Percentiles rank a stretch among this genome's conserved stretches.
phyloP scores from a whole-genome alignment of 2,797 vertebrate species.

The Sebastes aleutianus region DNA sequence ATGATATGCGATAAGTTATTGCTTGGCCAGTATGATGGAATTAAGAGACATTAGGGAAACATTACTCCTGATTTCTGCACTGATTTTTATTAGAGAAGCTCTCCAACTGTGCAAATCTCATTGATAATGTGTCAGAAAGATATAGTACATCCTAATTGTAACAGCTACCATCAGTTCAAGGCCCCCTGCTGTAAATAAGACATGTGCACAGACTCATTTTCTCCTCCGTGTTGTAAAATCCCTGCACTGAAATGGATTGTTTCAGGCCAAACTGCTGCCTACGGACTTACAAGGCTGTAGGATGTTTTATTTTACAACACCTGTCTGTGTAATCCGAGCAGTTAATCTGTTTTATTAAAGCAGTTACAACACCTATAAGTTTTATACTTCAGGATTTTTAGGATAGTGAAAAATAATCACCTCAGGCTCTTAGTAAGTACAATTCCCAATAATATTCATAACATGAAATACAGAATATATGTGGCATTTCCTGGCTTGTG shows the following conservation, averaged over 20 bases:
- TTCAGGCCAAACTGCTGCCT: constrained; percentile 23
- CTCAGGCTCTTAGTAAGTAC: neutral
- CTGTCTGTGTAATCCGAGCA: constrained; percentile 23
- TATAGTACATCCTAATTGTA: neutral
- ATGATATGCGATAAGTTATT: neutral
- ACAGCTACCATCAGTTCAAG: neutral
- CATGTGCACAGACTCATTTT: neutral
- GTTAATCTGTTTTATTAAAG: constrained; percentile 41
- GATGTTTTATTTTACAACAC: constrained; percentile 47
- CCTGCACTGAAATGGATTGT: constrained; percentile 13
- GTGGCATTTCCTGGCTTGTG: too few species aligned
- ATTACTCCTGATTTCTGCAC: neutral
- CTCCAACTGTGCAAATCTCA: neutral
- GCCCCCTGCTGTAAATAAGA: neutral
- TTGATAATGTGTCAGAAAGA: constrained; percentile 3
- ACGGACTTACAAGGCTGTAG: constrained; percentile 19
- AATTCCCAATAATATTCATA: neutral
- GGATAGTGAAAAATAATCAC: constrained; percentile 22
- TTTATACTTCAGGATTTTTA: constrained; percentile 9
- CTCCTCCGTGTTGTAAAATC: constrained; percentile 4
- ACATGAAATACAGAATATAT: neutral
- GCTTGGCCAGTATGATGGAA: too few species aligned
- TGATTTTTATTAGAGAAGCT: neutral
- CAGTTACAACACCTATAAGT: constrained; percentile 23
- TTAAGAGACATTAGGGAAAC: neutral